These are phyloP conservation scores for Apocrypta bakeri DNA, from an alignment of 1,140 invertebrate species.

Conservation along the genomic window DNA sequence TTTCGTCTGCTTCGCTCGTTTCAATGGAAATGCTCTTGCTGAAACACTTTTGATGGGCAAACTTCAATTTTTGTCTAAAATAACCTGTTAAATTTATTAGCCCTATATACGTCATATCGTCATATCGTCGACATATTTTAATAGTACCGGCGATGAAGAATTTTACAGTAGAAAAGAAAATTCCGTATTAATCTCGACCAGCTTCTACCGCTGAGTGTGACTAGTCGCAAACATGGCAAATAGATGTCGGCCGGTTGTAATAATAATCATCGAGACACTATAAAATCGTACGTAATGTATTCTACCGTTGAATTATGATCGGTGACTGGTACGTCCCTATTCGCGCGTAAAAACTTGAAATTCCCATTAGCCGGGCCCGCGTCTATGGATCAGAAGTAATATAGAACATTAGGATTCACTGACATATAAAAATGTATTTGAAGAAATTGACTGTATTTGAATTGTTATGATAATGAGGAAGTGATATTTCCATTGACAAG, in stretches of 20 bases:
- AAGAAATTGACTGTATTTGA: too few relatives aligned
- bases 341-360: not conserved
- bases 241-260: conserved; percentile 18
- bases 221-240: conserved; percentile 20
- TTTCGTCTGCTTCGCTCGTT: not conserved
- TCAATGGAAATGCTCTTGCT: not conserved
- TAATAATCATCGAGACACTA: conserved; percentile 3
- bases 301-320: conserved; percentile 4
- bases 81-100: too few relatives aligned
- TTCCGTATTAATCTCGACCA: too few relatives aligned
- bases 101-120: too few relatives aligned
- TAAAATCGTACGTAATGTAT: not conserved
- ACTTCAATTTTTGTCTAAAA: too few relatives aligned
- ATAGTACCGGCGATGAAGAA: too few relatives aligned
- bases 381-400: not conserved
- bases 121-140: too few relatives aligned
- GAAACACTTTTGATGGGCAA: too few relatives aligned
- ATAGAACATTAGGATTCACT: too few relatives aligned
- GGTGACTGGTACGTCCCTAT: not conserved
- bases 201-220: not conserved
- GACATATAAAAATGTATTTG: too few relatives aligned
- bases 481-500: not conserved
- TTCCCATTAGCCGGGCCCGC: not conserved
- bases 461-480: too few relatives aligned
- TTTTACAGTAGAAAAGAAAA: too few relatives aligned